Base-by-base conservation (phyloP, 1,140 invertebrate genomes). In the Trichomalopsis sarcophagae region DNA sequence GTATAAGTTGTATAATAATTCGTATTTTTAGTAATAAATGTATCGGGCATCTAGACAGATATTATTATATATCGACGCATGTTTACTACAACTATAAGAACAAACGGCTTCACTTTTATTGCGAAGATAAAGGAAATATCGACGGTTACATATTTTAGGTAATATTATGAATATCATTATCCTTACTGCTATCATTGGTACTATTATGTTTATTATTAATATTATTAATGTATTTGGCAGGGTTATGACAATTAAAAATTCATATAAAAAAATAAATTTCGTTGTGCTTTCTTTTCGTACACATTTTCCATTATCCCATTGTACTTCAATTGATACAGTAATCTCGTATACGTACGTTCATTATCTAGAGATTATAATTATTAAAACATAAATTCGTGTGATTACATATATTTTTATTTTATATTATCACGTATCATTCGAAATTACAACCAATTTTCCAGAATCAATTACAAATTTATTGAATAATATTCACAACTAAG, bases 211-310 rank as follows among this genome's bases (percentile, higher is more conserved):
- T 89, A 92, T 89, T 91, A 92, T 92, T 92, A 91, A 89, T 91
- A 93, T 92, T 92, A 93, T 91, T 91, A 92, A 91, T 93, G 92
- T 93, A 93, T 93, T 92, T 93, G 92, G 92, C 92, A 93, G 92
- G 92, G 92, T 93, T 93, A 92, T 91, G 90, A 93, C 89, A 93
- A 85, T 93, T 91, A 93, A 93, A 62, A 93, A 92, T 89, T 88
- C 86, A 88, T 88, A 91, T 90, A 88, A 89, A 89, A 77, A 75
- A 47, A 87, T 74, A 81, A 88, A 86, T 86, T 81, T n/a, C 7
- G 5, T 9, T n/a, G 44, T 77, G 33, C 81, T 86, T 81, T 81
- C 68, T 30, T 62, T 79, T 81, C 36, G 66, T 74, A 21, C 47
- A 36, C 44, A 17, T 44, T 9, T 30, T 13, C 68, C 27, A 11